Conservation (phyloP, 2,113 vertebrate species). For the Cnemophilus loriae region DNA sequence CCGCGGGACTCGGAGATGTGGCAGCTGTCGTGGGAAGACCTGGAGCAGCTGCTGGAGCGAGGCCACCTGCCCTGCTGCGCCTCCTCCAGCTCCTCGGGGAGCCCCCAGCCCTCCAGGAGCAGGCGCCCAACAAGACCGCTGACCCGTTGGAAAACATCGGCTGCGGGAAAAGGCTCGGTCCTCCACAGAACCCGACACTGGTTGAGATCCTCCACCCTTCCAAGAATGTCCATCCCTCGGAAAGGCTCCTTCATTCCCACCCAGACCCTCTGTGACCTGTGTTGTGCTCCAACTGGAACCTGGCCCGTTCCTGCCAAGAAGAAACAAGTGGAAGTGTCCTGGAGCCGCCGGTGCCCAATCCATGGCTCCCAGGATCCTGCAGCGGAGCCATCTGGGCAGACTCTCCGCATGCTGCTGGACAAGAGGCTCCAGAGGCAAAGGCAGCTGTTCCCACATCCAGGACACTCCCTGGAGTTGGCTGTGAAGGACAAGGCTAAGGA, state of each 20-base stretch:
- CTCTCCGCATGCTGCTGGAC: not conserved
- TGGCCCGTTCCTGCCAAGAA: not conserved
- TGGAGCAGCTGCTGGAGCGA: not conserved
- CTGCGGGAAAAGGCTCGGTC: not conserved
- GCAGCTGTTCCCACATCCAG: not conserved
- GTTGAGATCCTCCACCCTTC: not conserved
- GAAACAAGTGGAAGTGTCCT: not conserved
- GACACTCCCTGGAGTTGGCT: fast-evolving
- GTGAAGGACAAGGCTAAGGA: not conserved
- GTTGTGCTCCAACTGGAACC: not conserved
- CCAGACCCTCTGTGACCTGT: not conserved
- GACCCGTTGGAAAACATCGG: fast-evolving
- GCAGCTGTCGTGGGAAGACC: not conserved
- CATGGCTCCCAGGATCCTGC: not conserved
- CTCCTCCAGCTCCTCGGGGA: not conserved
- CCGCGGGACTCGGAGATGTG: not conserved
- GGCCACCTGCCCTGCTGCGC: not conserved
- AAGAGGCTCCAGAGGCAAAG: not conserved
- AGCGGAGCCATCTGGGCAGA: fast-evolving
- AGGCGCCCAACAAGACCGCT: fast-evolving
- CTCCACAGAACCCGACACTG: not conserved
- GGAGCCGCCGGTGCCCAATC: not conserved
- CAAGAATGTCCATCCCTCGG: not conserved
- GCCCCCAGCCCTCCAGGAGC: fast-evolving
- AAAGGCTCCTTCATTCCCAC: not conserved